Evolutionary conservation across 2,888 invertebrate species (phyloP).

Genomic region (Drosophila buzzatii): DNA sequence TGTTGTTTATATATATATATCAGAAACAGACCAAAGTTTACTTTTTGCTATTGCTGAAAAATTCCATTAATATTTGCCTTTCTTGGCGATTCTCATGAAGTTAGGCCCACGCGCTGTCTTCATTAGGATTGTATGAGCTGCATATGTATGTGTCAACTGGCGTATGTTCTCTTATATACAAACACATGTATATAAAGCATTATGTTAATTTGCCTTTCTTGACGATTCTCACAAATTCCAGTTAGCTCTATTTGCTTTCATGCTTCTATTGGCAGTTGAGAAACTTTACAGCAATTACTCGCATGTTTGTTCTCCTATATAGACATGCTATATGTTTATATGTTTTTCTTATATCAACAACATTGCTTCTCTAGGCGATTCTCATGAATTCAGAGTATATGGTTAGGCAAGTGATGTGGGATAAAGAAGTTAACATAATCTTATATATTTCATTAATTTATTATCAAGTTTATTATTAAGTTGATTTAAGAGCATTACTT

Average conservation of each 20-base stretch:
- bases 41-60: neutral
- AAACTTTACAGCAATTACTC: neutral
- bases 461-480: too few relatives aligned
- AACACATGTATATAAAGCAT: neutral
- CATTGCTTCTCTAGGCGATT: neutral
- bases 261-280: neutral
- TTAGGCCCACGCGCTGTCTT: neutral
- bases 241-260: neutral
- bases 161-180: neutral
- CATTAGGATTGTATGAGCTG: neutral
- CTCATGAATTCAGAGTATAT: neutral
- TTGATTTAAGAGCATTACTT: too few relatives aligned
- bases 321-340: neutral
- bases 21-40: constrained; percentile 3
- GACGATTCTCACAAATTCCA: neutral
- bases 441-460: too few relatives aligned
- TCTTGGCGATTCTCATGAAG: constrained; percentile 8
- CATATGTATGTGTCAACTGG: neutral
- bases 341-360: too few relatives aligned
- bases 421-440: too few relatives aligned
- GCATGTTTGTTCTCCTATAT: neutral
- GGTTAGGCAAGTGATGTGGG: too few relatives aligned
- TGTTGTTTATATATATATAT: too few relatives aligned
- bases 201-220: neutral
- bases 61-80: constrained; percentile 3